These are phyloP conservation scores for Vanessa tameamea DNA, from an alignment of 1,140 invertebrate genomes.

Conservation along the genomic window DNA sequence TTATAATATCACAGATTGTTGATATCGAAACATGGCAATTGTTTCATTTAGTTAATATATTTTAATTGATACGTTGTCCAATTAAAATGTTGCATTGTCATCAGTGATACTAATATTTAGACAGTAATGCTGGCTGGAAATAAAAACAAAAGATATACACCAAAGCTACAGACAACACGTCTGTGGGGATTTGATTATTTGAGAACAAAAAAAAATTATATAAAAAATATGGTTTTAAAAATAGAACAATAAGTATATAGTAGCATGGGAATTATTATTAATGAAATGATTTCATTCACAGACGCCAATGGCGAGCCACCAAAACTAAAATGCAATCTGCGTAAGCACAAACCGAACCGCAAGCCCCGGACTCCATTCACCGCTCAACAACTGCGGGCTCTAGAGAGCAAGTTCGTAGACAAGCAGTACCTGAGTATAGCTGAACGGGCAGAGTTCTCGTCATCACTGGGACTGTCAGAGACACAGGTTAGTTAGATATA, in stretches of 20 bases:
- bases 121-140: too few species aligned
- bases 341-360: constrained; percentile 96
- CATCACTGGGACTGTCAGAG: constrained; percentile 95
- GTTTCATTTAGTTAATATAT: not conserved
- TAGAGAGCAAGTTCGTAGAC: constrained; percentile 97
- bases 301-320: constrained; percentile 87
- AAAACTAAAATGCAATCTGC: constrained; percentile 94
- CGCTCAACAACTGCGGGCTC: constrained; percentile 94
- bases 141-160: too few species aligned
- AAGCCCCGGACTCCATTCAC: constrained; percentile 99
- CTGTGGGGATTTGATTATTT: too few species aligned
- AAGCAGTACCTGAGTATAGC: constrained; percentile 98
- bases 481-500: constrained; percentile 86
- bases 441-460: constrained; percentile 97
- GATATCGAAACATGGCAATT: constrained; percentile 8
- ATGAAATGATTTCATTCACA: constrained; percentile 51
- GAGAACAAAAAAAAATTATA: too few species aligned
- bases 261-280: not conserved
- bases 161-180: too few species aligned
- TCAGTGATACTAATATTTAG: too few species aligned
- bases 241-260: too few species aligned
- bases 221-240: too few species aligned
- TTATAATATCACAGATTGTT: not conserved
- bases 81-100: too few species aligned
- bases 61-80: not conserved